Evolutionary conservation across 2,797 vertebrate species (phyloP).

Genomic region (Iguana delicatissima): DNA sequence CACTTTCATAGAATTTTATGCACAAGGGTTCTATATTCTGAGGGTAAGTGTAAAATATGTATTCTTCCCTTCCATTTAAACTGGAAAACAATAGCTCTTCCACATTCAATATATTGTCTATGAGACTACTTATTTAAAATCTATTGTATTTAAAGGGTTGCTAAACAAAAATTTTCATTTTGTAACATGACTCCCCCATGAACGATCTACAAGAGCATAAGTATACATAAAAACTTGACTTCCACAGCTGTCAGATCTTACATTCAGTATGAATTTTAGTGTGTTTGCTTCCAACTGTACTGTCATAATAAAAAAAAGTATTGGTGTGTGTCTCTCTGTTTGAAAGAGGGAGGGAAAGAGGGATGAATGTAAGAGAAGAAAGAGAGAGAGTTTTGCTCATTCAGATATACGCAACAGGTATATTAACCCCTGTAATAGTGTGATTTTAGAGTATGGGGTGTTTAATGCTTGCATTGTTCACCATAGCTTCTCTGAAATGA

Average conservation of each 20-base stretch:
- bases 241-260: neutral
- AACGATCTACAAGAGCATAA: neutral
- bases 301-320: neutral
- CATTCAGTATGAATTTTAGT: slow-evolving; percentile 15
- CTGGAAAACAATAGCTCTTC: slow-evolving; percentile 24
- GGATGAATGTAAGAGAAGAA: neutral
- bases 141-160: slow-evolving; percentile 30
- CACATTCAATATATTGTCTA: slow-evolving; percentile 30
- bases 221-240: accelerated
- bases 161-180: slow-evolving; percentile 17
- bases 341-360: neutral
- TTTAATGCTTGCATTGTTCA: neutral
- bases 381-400: slow-evolving; percentile 25
- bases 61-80: slow-evolving; percentile 15
- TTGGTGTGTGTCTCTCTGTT: neutral
- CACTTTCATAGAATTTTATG: accelerated
- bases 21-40: neutral
- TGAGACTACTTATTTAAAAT: neutral
- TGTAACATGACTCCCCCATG: neutral
- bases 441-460: slow-evolving; percentile 15
- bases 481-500: neutral
- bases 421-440: slow-evolving; percentile 28
- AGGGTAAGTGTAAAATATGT: slow-evolving; percentile 41
- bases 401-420: slow-evolving; percentile 3
- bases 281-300: neutral